Evolutionary conservation across 2,113 vertebrate species (phyloP).

Genomic region (Alexandromys fortis): DNA sequence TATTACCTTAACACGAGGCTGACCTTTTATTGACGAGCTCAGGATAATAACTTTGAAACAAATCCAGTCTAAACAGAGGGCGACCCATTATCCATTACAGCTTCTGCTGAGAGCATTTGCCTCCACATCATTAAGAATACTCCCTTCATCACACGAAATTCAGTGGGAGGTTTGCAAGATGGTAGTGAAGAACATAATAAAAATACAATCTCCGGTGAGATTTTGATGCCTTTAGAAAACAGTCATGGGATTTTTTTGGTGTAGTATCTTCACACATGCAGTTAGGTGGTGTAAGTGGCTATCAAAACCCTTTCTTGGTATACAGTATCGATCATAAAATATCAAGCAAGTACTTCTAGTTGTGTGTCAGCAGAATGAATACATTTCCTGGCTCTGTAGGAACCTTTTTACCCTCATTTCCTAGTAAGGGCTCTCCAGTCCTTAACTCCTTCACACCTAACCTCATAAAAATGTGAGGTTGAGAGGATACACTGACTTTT

Average conservation of each 20-base stretch:
- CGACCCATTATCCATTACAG: constrained; percentile 52
- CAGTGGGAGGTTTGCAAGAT: constrained; percentile 53
- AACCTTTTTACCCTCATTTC: background rate
- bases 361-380: background rate
- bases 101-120: constrained; percentile 61
- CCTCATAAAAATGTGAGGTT: background rate
- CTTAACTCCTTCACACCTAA: background rate
- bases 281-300: constrained; percentile 23
- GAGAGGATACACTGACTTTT: background rate
- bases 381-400: background rate
- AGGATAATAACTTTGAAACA: constrained; percentile 65
- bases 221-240: constrained; percentile 44
- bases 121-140: constrained; percentile 46
- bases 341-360: background rate
- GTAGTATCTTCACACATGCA: background rate
- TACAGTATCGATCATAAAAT: background rate
- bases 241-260: background rate
- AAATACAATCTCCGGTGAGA: background rate
- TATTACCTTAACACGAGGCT: constrained; percentile 48
- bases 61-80: constrained; percentile 63
- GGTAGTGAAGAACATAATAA: constrained; percentile 55
- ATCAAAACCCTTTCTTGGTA: background rate
- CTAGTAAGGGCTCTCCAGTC: background rate
- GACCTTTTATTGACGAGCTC: constrained; percentile 62
- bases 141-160: constrained; percentile 54